Percentiles rank a stretch among this genome's conserved stretches.
phyloP scores from a whole-genome alignment of 2,888 invertebrate genomes.

The Allygus modestus region DNA sequence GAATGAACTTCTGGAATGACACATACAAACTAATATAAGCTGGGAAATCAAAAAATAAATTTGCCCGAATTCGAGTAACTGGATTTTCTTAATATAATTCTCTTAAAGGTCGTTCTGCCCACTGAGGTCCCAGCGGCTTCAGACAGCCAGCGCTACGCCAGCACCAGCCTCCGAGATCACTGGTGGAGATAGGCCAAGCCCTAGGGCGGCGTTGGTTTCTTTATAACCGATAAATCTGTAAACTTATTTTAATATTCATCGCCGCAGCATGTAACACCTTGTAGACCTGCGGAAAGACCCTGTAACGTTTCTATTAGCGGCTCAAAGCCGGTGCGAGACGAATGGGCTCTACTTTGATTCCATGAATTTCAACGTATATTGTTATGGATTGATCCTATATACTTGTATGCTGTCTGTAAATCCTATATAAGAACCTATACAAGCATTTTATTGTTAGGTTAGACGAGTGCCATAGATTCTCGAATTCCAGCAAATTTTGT shows the following conservation, averaged over 20 bases:
- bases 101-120: no score
- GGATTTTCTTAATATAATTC: no score
- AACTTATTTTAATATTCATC: conserved; percentile 41
- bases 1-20: no score
- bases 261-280: conserved; percentile 4
- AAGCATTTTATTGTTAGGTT: no score
- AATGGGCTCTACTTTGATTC: not conserved
- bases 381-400: no score
- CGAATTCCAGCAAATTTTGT: no score
- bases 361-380: not conserved
- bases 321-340: not conserved
- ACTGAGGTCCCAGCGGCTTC: not conserved
- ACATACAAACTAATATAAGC: no score
- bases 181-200: not conserved
- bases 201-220: not conserved
- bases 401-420: no score
- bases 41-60: no score
- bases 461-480: no score
- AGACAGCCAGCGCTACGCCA: not conserved
- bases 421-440: no score
- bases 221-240: conserved; percentile 28
- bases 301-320: conserved; percentile 13
- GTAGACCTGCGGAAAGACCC: not conserved
- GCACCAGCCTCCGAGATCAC: not conserved
- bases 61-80: no score